Evolutionary conservation across 2,888 invertebrate species (phyloP).

Genomic region (Idaea biselata): DNA sequence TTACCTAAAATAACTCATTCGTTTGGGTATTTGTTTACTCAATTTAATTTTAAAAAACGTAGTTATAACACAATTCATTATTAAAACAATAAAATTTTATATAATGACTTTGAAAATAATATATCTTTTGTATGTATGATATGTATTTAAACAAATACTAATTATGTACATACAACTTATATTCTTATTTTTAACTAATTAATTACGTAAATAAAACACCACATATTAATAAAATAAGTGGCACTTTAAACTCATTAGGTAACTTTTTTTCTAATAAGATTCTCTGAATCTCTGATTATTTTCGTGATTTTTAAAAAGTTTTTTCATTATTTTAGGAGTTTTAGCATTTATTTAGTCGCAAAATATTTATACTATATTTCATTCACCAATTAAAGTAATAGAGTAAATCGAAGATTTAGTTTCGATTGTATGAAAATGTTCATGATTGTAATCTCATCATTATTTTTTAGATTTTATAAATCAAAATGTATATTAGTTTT

Average conservation of each 20-base stretch:
- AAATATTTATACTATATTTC: background rate
- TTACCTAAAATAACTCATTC: background rate
- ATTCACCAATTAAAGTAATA: background rate
- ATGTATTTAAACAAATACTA: background rate
- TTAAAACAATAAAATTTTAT: background rate
- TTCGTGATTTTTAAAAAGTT: background rate
- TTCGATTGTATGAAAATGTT: too few relatives aligned
- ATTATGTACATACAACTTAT: background rate
- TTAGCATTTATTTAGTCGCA: slow-evolving; percentile 2
- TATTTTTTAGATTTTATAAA: background rate
- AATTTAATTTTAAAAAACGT: background rate
- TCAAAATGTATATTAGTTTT: background rate
- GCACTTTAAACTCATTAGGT: slow-evolving; percentile 3
- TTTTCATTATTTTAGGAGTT: background rate
- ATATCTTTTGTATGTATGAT: background rate
- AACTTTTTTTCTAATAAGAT: slow-evolving; percentile 27
- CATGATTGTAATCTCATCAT: background rate
- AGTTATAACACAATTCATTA: background rate
- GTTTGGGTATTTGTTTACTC: background rate
- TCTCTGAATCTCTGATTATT: slow-evolving; percentile 42
- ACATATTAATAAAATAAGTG: background rate
- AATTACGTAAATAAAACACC: background rate
- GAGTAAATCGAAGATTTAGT: too few relatives aligned
- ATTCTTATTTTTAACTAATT: background rate
- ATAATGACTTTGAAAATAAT: background rate